Conservation (phyloP, 1,140 invertebrate genomes). For the Andricus grossulariae region DNA sequence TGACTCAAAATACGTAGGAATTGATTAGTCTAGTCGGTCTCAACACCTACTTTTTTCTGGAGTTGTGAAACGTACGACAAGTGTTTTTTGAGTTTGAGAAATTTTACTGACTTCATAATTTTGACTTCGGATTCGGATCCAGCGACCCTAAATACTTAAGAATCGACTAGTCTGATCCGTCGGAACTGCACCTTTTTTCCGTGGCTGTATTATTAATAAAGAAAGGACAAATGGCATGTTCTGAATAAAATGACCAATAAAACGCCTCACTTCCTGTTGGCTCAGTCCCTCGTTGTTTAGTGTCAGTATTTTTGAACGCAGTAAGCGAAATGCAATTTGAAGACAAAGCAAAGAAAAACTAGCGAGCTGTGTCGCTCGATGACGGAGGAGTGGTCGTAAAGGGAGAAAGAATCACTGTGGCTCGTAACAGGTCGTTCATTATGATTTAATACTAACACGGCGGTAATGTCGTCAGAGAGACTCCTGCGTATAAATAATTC, state of each 20-base stretch:
- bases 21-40: too few species aligned
- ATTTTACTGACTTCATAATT: too few species aligned
- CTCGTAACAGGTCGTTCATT: constrained; percentile 75
- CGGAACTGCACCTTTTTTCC: too few species aligned
- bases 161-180: too few species aligned
- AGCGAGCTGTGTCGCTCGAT: constrained; percentile 43
- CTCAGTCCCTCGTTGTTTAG: background rate
- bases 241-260: background rate
- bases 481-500: constrained; percentile 77
- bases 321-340: constrained; percentile 7
- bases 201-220: too few species aligned
- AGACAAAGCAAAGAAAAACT: constrained; percentile 46
- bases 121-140: too few species aligned
- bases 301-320: background rate
- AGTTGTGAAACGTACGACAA: too few species aligned
- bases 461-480: constrained; percentile 76
- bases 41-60: too few species aligned
- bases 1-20: too few species aligned
- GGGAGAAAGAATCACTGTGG: constrained; percentile 64
- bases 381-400: constrained; percentile 58
- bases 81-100: too few species aligned
- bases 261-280: background rate
- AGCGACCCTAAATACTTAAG: too few species aligned
- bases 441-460: constrained; percentile 77
- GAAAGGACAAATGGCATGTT: too few species aligned